Evolutionary conservation across 2,888 invertebrate species (phyloP).

Genomic region (Oscheius sp.): DNA sequence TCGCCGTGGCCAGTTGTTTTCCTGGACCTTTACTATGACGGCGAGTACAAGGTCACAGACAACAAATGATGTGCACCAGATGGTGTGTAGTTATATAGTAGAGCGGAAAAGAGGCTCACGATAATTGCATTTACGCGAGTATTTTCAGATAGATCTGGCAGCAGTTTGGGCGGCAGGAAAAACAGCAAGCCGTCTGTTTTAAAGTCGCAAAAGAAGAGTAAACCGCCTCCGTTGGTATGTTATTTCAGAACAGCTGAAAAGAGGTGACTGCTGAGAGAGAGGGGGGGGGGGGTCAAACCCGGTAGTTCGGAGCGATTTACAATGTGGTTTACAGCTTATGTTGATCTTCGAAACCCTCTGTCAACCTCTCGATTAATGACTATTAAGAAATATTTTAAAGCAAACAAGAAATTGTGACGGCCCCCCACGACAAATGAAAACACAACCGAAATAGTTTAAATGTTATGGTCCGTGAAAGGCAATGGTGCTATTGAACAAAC

Average conservation of each 20-base stretch:
- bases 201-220: conserved; percentile 1
- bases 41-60: conserved; percentile 8
- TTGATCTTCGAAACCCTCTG: too few relatives aligned
- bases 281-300: background rate
- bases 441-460: too few relatives aligned
- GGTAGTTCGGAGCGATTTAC: conserved; percentile 11
- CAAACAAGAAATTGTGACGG: too few relatives aligned
- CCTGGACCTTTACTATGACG: conserved; percentile 16
- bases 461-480: too few relatives aligned
- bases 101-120: background rate
- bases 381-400: too few relatives aligned
- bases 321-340: conserved; percentile 13
- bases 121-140: too few relatives aligned
- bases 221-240: conserved; percentile 24
- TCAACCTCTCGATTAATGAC: too few relatives aligned
- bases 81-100: background rate
- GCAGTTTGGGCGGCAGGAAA: conserved; percentile 12
- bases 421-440: too few relatives aligned
- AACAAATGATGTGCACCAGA: background rate
- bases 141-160: conserved; percentile 21
- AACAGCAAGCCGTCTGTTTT: conserved; percentile 12
- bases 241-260: too few relatives aligned
- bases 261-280: background rate
- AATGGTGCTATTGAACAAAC: too few relatives aligned
- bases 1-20: conserved; percentile 25